Percentiles rank a stretch among this genome's conserved stretches.
These are phyloP conservation scores for Oedothorax gibbosus DNA, from an alignment of 1,140 invertebrate genomes.

Conservation along the genomic window DNA sequence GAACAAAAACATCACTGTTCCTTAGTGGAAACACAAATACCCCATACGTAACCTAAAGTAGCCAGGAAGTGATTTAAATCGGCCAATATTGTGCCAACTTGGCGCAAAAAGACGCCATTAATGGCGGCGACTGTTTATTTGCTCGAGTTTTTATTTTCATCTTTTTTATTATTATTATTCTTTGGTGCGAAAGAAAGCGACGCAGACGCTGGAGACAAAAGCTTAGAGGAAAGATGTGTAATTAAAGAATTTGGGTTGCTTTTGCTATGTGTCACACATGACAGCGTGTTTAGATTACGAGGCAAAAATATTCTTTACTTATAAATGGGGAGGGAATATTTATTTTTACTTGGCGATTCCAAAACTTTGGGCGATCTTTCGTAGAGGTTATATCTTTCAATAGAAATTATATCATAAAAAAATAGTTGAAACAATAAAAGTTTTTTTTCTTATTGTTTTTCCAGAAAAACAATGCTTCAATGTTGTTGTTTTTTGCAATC, in stretches of 20 bases:
- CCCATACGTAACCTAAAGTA: background rate
- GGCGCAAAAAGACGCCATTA: conserved; percentile 57
- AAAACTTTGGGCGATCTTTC: background rate
- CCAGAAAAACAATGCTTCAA: no score
- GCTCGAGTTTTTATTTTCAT: conserved; percentile 11
- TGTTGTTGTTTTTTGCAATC: no score
- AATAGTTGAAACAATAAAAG: background rate
- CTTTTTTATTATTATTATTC: conserved; percentile 1
- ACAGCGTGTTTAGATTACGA: conserved; percentile 37
- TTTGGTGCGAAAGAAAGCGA: background rate
- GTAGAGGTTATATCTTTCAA: conserved; percentile 19
- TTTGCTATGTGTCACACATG: conserved; percentile 52
- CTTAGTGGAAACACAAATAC: background rate
- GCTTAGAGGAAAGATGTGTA: conserved; percentile 17
- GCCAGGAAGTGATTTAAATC: conserved; percentile 40
- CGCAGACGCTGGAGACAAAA: background rate
- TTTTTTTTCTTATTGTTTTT: no score
- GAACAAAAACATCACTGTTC: conserved; percentile 7
- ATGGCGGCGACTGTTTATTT: conserved; percentile 55
- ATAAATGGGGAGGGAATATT: background rate
- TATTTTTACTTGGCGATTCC: conserved; percentile 10
- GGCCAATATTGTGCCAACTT: conserved; percentile 59
- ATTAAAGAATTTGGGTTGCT: conserved; percentile 48
- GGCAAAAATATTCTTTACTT: conserved; percentile 32
- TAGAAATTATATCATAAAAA: conserved; percentile 11